A percentile compares a stretch with the other conserved stretches of the same genome.
Conservation (phyloP, 2,113 vertebrate species). For the Herpetotheres cachinnans region DNA sequence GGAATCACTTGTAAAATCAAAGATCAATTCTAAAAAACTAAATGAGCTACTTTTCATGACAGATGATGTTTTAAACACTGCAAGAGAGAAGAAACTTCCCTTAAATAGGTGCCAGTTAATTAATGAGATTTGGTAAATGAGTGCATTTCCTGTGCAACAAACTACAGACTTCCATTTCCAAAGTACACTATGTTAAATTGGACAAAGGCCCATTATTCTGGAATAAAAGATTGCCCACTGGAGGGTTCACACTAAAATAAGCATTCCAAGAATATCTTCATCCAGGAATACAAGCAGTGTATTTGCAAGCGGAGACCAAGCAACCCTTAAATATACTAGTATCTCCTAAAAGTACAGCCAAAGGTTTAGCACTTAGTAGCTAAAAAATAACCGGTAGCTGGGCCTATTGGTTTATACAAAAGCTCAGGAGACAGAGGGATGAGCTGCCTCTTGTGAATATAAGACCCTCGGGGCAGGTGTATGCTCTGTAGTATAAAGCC, state of each 20-base stretch:
- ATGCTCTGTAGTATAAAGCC: not conserved
- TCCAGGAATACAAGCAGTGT: not conserved
- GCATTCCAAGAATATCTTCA: conserved; percentile 44
- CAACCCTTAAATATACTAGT: not conserved
- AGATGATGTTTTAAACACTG: not conserved
- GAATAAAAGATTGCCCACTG: conserved; percentile 22
- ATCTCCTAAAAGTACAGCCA: not conserved
- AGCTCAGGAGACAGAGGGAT: not conserved
- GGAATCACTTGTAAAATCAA: not conserved
- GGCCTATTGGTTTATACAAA: not conserved
- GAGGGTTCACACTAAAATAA: not conserved
- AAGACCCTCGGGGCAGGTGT: not conserved
- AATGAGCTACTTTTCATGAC: not conserved
- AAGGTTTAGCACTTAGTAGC: not conserved
- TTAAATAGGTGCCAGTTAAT: conserved; percentile 40
- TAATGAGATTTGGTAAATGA: conserved; percentile 31
- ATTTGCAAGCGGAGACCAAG: not conserved
- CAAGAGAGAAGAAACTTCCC: not conserved
- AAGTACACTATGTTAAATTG: conserved; percentile 26
- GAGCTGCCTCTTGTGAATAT: not conserved
- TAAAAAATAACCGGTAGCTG: not conserved
- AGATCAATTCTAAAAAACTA: not conserved
- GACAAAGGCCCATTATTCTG: conserved; percentile 15
- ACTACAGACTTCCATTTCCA: conserved; percentile 21
- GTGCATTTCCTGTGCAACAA: not conserved